Evolutionary conservation across 2,113 vertebrate genomes (phyloP).

Genomic region (Bettongia penicillata): DNA sequence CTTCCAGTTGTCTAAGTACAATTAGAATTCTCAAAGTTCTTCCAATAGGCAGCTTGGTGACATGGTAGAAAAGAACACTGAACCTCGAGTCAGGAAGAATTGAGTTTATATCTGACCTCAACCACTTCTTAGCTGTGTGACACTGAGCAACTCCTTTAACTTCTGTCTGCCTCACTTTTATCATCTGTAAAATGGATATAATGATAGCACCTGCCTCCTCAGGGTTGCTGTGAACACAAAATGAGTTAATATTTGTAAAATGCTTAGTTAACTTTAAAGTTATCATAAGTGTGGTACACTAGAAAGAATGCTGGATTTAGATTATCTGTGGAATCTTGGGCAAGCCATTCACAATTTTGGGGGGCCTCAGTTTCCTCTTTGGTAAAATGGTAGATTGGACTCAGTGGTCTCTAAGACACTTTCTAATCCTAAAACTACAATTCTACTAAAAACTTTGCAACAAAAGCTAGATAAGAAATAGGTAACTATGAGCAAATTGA

Average conservation of each 20-base stretch:
- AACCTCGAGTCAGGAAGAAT: not conserved
- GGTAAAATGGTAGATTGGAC: not conserved
- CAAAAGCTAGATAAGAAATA: not conserved
- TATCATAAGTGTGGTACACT: not conserved
- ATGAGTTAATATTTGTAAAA: not conserved
- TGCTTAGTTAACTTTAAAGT: not conserved
- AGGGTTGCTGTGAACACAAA: not conserved
- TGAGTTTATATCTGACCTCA: not conserved
- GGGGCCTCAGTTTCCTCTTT: not conserved
- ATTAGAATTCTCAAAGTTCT: not conserved
- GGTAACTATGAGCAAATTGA: not conserved
- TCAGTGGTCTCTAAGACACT: not conserved
- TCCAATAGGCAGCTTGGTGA: not conserved
- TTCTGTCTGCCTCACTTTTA: not conserved
- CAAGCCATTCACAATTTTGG: not conserved
- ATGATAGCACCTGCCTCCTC: not conserved
- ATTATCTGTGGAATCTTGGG: not conserved
- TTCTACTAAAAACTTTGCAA: not conserved
- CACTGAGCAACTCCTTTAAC: not conserved
- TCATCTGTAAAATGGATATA: not conserved
- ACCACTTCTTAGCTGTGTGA: not conserved
- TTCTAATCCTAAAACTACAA: not conserved
- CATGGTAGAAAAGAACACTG: not conserved
- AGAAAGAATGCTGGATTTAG: not conserved
- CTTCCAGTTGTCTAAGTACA: slow-evolving; percentile 19